Evolutionary conservation across 1,140 invertebrate genomes (phyloP), one percentile per base, ranked within the genome.

Genomic region (Temnothorax longispinosus): DNA sequence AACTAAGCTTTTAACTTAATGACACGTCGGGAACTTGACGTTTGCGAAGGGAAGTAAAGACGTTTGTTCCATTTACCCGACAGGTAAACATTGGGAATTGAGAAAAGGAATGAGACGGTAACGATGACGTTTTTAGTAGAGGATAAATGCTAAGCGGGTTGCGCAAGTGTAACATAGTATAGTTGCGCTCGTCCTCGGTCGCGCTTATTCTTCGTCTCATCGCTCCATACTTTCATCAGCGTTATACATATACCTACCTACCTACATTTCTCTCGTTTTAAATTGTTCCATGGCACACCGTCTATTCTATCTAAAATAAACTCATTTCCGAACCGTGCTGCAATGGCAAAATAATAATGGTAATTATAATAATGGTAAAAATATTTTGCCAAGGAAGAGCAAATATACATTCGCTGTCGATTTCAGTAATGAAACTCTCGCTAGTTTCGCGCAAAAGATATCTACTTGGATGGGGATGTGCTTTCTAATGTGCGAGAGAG

Each of bases 1-100:
- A 80, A 56, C 35, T 52, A 62, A 72, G 62, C 54, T 32, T n/a
- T 65, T 56, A 50, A 78, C 18, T 87, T 87, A 90, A 90, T 65
- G 77, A 84, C n/a, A 74, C 44, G 58, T 89, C 77, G 62, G 11
- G 10, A 35, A 38, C 1, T 38, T 65, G 64, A 88, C 65, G 50
- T 54, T 41, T 52, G 38, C 6, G 50, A 78, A 38, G 38, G 27
- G 47, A 80, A 62, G 75, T 15, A 77, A 80, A 41, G 6, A 88
- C 54, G 54, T 81, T 85, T 44, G 69, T 47, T 80, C 69, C 54
- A 78, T 87, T 84, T 89, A 38, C 47, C 38, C 47, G 15, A 27
- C 27, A 18, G 21, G 65, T 52, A 90, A 90, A 90, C 38, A 69
- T 52, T 38, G 52, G 35, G 11, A 56, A 54, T 13, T 13, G 27